phyloP scores from a whole-genome alignment of 2,797 vertebrate genomes.

The Corythornis leucogaster region DNA sequence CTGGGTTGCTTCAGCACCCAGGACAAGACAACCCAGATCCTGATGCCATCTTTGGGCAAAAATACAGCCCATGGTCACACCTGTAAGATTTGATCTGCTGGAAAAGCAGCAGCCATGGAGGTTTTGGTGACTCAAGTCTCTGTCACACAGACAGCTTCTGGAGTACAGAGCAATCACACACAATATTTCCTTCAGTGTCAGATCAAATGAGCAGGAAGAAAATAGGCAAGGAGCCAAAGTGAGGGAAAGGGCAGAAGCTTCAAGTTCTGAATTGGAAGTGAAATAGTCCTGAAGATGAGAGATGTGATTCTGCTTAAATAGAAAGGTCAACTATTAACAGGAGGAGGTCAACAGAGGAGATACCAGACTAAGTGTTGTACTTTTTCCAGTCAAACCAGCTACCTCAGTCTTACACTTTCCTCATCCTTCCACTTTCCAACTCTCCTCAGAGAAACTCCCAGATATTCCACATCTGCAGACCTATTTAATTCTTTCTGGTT shows the following conservation, averaged over 20 bases:
- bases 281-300: not conserved
- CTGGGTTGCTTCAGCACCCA: not conserved
- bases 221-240: not conserved
- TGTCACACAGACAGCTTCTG: not conserved
- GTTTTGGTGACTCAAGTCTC: not conserved
- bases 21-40: not conserved
- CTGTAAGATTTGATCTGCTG: not conserved
- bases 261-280: not conserved
- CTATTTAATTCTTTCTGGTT: not conserved
- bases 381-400: not conserved
- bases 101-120: not conserved
- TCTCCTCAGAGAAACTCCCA: not conserved
- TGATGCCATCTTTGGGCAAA: not conserved
- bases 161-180: not conserved
- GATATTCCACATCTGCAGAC: not conserved
- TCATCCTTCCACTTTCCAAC: not conserved
- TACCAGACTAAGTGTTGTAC: not conserved
- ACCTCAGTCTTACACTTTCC: not conserved
- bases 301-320: not conserved
- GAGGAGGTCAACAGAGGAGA: not conserved
- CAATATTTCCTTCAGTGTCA: not conserved
- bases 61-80: not conserved
- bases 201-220: not conserved
- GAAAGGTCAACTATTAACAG: not conserved
- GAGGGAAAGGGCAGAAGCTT: not conserved